Evolutionary conservation across 2,888 invertebrate genomes (phyloP).

Genomic region (Nysson spinosus): DNA sequence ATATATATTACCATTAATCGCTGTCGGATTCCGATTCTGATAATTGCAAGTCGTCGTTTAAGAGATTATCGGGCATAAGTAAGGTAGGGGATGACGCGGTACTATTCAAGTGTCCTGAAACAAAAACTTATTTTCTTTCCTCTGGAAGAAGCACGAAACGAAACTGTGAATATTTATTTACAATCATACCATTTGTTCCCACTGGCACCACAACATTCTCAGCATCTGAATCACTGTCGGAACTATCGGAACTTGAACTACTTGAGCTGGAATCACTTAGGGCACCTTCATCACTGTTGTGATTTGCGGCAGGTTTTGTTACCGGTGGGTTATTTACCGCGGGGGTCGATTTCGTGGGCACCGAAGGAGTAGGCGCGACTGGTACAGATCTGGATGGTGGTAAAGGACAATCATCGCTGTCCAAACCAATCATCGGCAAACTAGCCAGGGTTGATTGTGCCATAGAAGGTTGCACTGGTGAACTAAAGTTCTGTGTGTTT

Average conservation of each 20-base stretch:
- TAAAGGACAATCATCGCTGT: slow-evolving; percentile 79
- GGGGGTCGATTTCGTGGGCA: slow-evolving; percentile 25
- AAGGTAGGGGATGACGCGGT: slow-evolving; percentile 68
- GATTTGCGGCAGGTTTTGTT: slow-evolving; percentile 46
- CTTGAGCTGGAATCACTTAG: slow-evolving; percentile 74
- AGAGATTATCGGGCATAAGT: slow-evolving; percentile 82
- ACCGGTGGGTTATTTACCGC: slow-evolving; percentile 30
- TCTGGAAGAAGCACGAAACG: background rate
- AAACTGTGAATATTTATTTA: background rate
- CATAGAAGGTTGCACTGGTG: slow-evolving; percentile 80
- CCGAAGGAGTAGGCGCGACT: slow-evolving; percentile 31
- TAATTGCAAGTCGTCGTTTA: slow-evolving; percentile 91
- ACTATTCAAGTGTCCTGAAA: slow-evolving; percentile 72
- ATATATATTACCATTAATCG: slow-evolving; percentile 78
- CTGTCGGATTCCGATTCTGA: slow-evolving; percentile 92
- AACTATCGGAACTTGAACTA: slow-evolving; percentile 74
- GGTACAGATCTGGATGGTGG: slow-evolving; percentile 27
- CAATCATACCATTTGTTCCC: slow-evolving; percentile 63
- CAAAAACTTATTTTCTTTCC: background rate
- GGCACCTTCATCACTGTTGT: slow-evolving; percentile 57
- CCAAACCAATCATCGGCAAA: slow-evolving; percentile 86
- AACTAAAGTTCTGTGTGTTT: slow-evolving; percentile 75
- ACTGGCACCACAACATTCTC: slow-evolving; percentile 64
- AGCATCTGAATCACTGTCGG: slow-evolving; percentile 79
- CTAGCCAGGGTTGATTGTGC: slow-evolving; percentile 86